Percentiles rank a stretch among this genome's conserved stretches.
Conservation (phyloP, 2,113 vertebrate species). For the Neolamprologus sp. region DNA sequence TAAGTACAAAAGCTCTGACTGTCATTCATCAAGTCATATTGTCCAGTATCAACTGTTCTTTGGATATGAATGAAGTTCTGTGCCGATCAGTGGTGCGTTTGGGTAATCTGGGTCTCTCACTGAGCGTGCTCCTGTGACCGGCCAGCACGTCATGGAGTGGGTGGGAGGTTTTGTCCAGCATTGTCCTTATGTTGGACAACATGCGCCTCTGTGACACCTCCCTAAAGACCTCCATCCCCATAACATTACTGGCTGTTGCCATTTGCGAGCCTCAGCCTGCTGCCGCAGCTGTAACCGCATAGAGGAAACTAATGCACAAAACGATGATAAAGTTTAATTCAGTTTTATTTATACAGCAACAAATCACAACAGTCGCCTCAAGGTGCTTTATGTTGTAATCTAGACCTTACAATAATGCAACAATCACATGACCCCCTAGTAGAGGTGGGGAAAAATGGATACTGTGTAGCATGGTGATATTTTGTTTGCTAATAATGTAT, state of each 20-base stretch:
- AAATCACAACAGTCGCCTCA: not conserved
- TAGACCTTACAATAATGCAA: accelerated
- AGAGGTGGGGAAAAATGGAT: too few species aligned
- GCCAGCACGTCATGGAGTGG: accelerated
- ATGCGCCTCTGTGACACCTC: not conserved
- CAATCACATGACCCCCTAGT: accelerated
- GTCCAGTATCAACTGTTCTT: accelerated
- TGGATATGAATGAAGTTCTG: not conserved
- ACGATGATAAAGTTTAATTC: accelerated
- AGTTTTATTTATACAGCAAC: not conserved
- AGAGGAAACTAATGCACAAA: not conserved
- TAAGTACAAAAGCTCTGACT: slow-evolving; percentile 69
- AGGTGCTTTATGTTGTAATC: accelerated
- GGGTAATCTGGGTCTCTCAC: not conserved
- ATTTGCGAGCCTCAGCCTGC: not conserved
- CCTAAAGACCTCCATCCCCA: not conserved
- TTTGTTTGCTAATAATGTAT: too few species aligned
- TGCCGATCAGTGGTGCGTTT: not conserved
- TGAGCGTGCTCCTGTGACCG: not conserved
- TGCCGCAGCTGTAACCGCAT: accelerated
- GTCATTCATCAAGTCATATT: not conserved
- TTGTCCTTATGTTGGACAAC: not conserved
- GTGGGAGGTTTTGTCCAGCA: not conserved
- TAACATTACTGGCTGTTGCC: not conserved
- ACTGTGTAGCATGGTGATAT: too few species aligned